These are phyloP conservation scores for Eulemur coronatus DNA, from an alignment of 2,797 vertebrate genomes.

Conservation along the genomic window DNA sequence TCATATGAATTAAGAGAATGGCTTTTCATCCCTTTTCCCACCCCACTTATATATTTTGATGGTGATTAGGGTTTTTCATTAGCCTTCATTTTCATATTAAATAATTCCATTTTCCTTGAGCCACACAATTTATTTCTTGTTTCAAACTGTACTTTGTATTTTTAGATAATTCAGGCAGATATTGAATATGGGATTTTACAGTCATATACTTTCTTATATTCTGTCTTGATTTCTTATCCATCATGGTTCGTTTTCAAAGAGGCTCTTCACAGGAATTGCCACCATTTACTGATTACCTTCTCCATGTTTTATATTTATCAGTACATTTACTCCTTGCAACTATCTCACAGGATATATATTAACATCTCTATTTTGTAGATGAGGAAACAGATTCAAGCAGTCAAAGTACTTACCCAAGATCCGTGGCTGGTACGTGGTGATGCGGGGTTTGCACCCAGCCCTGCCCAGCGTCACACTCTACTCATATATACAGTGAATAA, in stretches of 20 bases:
- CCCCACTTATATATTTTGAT: background rate
- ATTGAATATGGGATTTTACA: background rate
- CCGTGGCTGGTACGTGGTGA: background rate
- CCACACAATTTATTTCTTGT: background rate
- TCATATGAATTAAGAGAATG: background rate
- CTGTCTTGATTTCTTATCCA: background rate
- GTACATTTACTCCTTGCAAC: background rate
- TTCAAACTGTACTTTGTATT: background rate
- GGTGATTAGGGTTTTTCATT: background rate
- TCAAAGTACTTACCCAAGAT: background rate
- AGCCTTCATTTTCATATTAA: background rate
- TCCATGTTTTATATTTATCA: background rate
- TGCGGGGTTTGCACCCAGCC: background rate
- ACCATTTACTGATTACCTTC: background rate
- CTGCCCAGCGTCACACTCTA: background rate
- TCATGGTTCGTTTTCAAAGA: background rate
- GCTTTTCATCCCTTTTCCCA: background rate
- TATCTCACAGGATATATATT: too few relatives aligned
- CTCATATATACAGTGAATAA: background rate
- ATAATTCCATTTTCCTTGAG: background rate
- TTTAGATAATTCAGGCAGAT: background rate
- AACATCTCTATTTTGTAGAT: background rate
- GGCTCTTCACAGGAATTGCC: background rate
- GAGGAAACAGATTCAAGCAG: background rate
- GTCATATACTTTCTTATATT: background rate